Evolutionary conservation across 2,888 invertebrate genomes (phyloP).

Genomic region (Trichogramma dendrolimi): DNA sequence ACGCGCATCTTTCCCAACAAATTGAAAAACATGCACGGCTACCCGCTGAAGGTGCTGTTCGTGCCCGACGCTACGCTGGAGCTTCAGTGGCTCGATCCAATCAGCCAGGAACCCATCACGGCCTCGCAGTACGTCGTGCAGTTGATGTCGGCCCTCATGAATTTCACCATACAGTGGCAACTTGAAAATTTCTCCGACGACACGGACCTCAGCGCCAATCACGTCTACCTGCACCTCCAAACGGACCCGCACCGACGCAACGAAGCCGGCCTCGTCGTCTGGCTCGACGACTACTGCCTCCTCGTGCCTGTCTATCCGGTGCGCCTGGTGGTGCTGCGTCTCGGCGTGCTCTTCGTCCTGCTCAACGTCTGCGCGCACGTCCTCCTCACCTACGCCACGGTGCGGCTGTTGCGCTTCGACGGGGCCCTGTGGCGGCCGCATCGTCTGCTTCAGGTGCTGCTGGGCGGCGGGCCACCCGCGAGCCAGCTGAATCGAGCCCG

Average conservation of each 20-base stretch:
- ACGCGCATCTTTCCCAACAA: no score
- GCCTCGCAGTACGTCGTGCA: no score
- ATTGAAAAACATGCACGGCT: no score
- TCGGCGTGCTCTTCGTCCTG: not conserved
- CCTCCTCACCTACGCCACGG: no score
- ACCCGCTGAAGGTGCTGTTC: no score
- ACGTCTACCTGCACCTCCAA: not conserved
- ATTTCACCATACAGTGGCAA: not conserved
- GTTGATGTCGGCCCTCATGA: not conserved
- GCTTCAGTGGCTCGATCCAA: no score
- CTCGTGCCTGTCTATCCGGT: not conserved
- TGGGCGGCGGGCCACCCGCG: not conserved
- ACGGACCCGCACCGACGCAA: not conserved
- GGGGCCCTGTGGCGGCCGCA: constrained; percentile 3
- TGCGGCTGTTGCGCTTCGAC: not conserved
- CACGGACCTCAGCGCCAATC: constrained; percentile 4
- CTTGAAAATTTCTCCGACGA: not conserved
- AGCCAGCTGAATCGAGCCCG: not conserved
- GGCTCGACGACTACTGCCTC: not conserved
- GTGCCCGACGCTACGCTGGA: no score
- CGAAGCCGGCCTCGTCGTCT: not conserved
- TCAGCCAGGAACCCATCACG: no score
- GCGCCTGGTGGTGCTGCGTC: not conserved
- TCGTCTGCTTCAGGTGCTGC: not conserved
- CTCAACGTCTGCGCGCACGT: not conserved